Conservation (phyloP, 2,797 vertebrate genomes). For the Alosa sapidissima region DNA sequence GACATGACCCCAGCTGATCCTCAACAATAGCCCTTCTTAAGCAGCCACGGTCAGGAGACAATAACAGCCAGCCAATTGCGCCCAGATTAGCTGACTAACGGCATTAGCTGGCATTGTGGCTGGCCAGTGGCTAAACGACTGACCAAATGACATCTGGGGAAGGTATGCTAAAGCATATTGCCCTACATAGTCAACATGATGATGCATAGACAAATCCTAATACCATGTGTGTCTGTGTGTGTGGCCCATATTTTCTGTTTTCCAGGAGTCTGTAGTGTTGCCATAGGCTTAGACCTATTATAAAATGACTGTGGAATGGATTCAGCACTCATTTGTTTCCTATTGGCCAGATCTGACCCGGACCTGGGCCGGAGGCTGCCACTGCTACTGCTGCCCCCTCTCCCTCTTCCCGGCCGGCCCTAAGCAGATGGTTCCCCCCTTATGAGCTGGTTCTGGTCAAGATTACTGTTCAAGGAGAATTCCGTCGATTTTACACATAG, state of each 20-base stretch:
- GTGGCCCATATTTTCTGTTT: not conserved
- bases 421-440: no score
- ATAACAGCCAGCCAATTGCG: not conserved
- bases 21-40: conserved; percentile 47
- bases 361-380: not conserved
- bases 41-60: not conserved
- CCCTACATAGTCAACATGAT: not conserved
- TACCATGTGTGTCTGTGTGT: not conserved
- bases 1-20: conserved; percentile 30
- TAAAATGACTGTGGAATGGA: no score
- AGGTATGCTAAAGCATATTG: not conserved
- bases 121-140: not conserved
- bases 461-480: no score
- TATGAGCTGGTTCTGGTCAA: no score
- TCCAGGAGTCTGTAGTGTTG: not conserved
- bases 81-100: conserved; percentile 4
- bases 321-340: no score
- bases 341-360: not conserved
- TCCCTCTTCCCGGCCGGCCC: no score
- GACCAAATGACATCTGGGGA: not conserved
- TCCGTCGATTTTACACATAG: no score
- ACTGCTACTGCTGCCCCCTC: no score
- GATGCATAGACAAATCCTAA: not conserved
- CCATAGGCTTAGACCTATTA: not conserved
- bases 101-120: not conserved